Percentiles rank a stretch among this genome's conserved stretches.
These are phyloP conservation scores for Gavialis gangeticus DNA, from an alignment of 2,113 vertebrate genomes.

Conservation along the genomic window DNA sequence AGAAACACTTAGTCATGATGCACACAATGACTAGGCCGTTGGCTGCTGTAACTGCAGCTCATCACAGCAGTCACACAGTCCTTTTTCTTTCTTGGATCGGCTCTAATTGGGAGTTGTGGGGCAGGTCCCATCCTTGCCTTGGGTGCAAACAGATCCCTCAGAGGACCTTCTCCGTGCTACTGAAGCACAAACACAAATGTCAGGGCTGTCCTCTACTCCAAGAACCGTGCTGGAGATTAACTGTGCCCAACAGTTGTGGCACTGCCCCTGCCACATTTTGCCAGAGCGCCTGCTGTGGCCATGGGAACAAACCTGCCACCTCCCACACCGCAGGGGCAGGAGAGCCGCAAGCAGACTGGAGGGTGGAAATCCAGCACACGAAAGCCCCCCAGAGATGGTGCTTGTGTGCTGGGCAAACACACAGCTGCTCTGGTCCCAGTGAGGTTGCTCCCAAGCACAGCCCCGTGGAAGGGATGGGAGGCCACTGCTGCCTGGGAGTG, in stretches of 20 bases:
- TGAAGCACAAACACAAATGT: neutral
- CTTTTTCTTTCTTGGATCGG: too few relatives aligned
- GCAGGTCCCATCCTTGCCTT: too few relatives aligned
- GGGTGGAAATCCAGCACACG: too few relatives aligned
- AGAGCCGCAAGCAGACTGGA: neutral
- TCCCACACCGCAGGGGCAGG: neutral
- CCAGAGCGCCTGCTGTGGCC: neutral
- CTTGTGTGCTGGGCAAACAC: neutral
- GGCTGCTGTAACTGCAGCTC: neutral
- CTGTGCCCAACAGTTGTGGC: neutral
- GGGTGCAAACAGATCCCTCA: neutral
- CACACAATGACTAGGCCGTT: neutral
- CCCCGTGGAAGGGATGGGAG: neutral
- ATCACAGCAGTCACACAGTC: too few relatives aligned
- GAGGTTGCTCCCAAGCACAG: neutral
- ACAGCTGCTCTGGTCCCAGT: neutral
- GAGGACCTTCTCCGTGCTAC: neutral
- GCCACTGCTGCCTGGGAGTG: neutral
- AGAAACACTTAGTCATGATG: neutral
- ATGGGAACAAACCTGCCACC: neutral
- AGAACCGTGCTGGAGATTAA: neutral
- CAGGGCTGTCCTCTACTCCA: too few relatives aligned
- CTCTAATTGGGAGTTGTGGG: too few relatives aligned
- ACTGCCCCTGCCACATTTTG: neutral
- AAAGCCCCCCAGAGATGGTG: too few relatives aligned